Evolutionary conservation across 2,113 vertebrate genomes (phyloP).

Genomic region (Caloenas nicobarica): DNA sequence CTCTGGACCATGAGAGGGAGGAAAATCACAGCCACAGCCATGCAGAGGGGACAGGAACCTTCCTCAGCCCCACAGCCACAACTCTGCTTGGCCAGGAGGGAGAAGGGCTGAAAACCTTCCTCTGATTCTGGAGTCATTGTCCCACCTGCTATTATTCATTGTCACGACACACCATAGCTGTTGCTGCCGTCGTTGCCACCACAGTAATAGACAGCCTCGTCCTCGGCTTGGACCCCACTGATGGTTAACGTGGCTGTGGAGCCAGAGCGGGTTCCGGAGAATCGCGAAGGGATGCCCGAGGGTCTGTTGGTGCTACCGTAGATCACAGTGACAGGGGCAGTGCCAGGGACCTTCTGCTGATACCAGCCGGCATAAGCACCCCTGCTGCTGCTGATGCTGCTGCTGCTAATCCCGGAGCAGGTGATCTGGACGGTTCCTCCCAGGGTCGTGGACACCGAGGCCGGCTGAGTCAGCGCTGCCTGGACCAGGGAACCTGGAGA

Average conservation of each 20-base stretch:
- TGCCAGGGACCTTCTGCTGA: constrained; percentile 9
- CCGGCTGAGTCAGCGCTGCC: background rate
- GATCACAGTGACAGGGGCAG: background rate
- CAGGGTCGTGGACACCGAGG: rapidly evolving
- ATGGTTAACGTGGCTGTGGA: background rate
- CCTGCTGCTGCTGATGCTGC: too few species aligned
- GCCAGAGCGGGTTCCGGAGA: background rate
- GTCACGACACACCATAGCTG: background rate
- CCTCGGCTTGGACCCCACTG: constrained; percentile 2
- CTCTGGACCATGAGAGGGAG: too few species aligned
- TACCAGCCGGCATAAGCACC: too few species aligned
- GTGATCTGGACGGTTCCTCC: rapidly evolving
- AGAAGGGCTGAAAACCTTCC: background rate
- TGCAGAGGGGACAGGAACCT: background rate
- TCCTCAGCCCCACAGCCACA: background rate
- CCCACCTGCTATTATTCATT: too few species aligned
- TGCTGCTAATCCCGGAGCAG: rapidly evolving
- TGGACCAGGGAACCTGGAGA: background rate
- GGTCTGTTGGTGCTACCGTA: rapidly evolving
- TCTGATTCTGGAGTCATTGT: background rate
- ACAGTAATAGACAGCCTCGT: constrained; percentile 33
- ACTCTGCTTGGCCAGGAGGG: background rate
- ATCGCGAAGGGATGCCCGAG: background rate
- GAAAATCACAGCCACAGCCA: background rate
- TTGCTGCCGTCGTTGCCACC: rapidly evolving